Conservation (phyloP, 2,797 vertebrate genomes). For the Syngnathus acus region DNA sequence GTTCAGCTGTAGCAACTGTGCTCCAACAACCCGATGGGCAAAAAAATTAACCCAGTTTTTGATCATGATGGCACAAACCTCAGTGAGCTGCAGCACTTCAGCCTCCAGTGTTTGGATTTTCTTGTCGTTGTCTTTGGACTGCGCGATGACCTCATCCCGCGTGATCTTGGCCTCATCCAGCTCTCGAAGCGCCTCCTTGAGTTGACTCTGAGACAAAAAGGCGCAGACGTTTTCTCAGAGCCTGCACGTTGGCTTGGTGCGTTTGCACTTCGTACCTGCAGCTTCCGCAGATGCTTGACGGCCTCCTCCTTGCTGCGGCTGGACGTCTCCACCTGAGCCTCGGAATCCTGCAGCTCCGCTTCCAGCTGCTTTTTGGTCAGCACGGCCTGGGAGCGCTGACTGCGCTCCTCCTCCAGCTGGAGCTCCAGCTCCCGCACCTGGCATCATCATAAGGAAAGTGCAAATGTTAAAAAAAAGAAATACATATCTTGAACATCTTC, state of each 20-base stretch:
- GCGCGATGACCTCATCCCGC: slow-evolving; percentile 76
- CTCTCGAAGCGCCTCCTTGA: slow-evolving; percentile 84
- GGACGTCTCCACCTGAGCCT: slow-evolving; percentile 70
- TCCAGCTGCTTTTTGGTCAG: slow-evolving; percentile 82
- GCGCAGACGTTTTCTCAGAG: not conserved
- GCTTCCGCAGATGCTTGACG: slow-evolving; percentile 74
- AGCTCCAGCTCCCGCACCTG: slow-evolving; percentile 82
- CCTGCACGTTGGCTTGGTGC: too few species aligned
- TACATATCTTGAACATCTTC: too few species aligned
- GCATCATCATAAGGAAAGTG: not conserved
- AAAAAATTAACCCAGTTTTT: too few species aligned
- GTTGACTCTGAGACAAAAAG: slow-evolving; percentile 67
- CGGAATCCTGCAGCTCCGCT: slow-evolving; percentile 79
- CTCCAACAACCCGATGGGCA: too few species aligned
- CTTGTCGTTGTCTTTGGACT: slow-evolving; percentile 82
- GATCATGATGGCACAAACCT: slow-evolving; percentile 57
- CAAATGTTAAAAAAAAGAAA: not conserved
- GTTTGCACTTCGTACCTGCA: slow-evolving; percentile 66
- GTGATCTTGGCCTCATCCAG: slow-evolving; percentile 77
- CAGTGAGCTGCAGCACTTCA: slow-evolving; percentile 80
- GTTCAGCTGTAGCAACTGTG: too few species aligned
- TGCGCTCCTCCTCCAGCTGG: slow-evolving; percentile 83
- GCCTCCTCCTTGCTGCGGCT: slow-evolving; percentile 80
- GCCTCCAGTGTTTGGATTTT: slow-evolving; percentile 83
- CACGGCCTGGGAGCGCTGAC: slow-evolving; percentile 76